phyloP scores from a whole-genome alignment of 2,113 vertebrate genomes.

The Sylvia atricapilla region DNA sequence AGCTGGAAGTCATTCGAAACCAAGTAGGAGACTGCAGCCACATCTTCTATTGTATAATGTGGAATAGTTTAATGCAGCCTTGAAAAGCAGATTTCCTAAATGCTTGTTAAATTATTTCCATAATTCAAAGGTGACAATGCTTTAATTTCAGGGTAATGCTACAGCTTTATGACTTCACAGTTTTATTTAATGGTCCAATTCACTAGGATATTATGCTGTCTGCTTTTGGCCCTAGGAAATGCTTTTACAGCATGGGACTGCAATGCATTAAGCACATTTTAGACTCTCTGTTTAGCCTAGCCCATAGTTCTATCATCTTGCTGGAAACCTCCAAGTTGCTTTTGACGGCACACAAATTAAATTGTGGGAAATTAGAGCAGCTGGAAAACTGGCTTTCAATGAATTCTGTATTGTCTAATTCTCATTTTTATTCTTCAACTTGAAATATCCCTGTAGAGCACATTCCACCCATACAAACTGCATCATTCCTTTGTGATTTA shows the following conservation, averaged over 20 bases:
- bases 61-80: constrained; percentile 40
- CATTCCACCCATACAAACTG: constrained; percentile 53
- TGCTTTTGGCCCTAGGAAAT: constrained; percentile 56
- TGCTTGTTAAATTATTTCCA: constrained; percentile 62
- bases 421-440: constrained; percentile 58
- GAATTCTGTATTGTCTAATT: constrained; percentile 47
- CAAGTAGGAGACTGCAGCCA: background rate
- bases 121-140: constrained; percentile 71
- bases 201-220: constrained; percentile 62
- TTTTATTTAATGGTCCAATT: constrained; percentile 76
- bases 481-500: constrained; percentile 64
- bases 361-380: constrained; percentile 43
- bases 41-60: background rate
- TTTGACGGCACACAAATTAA: constrained; percentile 38
- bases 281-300: background rate
- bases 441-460: constrained; percentile 38
- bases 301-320: constrained; percentile 24
- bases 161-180: constrained; percentile 66
- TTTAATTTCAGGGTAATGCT: constrained; percentile 74
- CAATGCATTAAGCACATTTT: constrained; percentile 4
- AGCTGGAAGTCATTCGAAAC: constrained; percentile 35
- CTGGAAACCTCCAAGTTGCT: constrained; percentile 24
- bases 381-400: constrained; percentile 39
- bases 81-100: constrained; percentile 65
- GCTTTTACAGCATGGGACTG: constrained; percentile 36